Base-by-base conservation (phyloP, 2,113 vertebrate genomes). In the Boleophthalmus pectinirostris region DNA sequence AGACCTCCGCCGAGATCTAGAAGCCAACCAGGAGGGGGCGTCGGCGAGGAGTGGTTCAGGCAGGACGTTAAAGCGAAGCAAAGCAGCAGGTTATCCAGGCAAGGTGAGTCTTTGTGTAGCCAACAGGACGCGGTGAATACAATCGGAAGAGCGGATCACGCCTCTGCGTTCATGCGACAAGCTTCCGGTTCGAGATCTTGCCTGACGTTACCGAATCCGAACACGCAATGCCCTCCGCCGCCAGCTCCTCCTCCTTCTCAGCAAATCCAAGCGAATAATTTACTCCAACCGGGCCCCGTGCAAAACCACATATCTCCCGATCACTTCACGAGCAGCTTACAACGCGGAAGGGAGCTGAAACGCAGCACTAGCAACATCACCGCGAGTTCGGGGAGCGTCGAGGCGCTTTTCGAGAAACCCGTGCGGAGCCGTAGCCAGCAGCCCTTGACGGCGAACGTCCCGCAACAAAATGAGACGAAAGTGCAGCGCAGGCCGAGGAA, bases 121-220 rank as follows among this genome's bases (percentile, higher is more conserved):
- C 93, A 96, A 92, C 95, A 95, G 94, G 90, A 91, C 86, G 25
- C 4, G 9, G 93, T 94, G 93, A 95, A 93, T 90, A 92, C 93
- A 43, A 18, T 88, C 85, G 89, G 96, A 94, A 92, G 91, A 94
- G 95, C 94, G 92, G 95, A 95, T 92, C 93, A 93, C 84, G 93
- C 96, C 91, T 94, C 95, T 88, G 94, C 95, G 93, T 96, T 96
- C 91, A 92, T 93, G 90, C 94, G 94, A 86, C 95, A 97, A 90
- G 84, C 67, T 45, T 89, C 76, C 4, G 79, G 76, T 16, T 49
- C 88, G 80, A 92, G 94, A 93, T 91, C 92, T 91, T 94, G 94
- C 90, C 91, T 95, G 85, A 65, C 78, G 66, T 88, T 88, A n/a
- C 88, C 90, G 56, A 74, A 54, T 68, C 70, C 79, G 47, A 88